Percentiles rank a stretch among this genome's conserved stretches.
These are phyloP conservation scores for Malacosoma neustria DNA, from an alignment of 2,888 invertebrate species.

Conservation along the genomic window DNA sequence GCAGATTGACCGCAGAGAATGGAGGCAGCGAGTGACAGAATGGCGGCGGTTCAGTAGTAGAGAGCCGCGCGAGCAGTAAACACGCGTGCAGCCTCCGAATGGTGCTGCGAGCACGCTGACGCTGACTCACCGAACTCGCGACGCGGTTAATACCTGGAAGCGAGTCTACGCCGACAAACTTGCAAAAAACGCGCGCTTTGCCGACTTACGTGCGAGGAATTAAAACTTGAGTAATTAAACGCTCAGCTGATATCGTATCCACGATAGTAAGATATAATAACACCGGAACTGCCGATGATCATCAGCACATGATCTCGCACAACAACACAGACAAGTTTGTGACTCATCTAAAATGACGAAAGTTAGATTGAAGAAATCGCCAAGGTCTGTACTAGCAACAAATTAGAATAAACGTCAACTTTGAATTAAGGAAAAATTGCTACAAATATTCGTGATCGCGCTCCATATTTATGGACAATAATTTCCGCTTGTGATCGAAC, in stretches of 20 bases:
- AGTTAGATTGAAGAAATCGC: constrained; percentile 63
- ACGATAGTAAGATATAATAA: constrained; percentile 21
- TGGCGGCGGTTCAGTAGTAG: constrained; percentile 70
- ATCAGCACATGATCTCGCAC: constrained; percentile 31
- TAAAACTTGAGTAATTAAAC: constrained; percentile 31
- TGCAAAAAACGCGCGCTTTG: constrained; percentile 16
- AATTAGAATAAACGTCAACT: constrained; percentile 30
- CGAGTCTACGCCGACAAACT: neutral
- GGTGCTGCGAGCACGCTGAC: constrained; percentile 12
- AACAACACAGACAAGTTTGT: constrained; percentile 30
- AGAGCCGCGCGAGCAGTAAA: constrained; percentile 53
- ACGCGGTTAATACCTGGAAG: constrained; percentile 38
- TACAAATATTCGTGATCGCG: constrained; percentile 29
- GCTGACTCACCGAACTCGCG: constrained; percentile 21
- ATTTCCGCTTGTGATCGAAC: neutral
- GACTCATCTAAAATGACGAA: constrained; percentile 72
- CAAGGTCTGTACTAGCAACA: constrained; percentile 36
- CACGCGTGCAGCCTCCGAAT: constrained; percentile 47
- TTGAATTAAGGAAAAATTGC: constrained; percentile 40
- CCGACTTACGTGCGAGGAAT: constrained; percentile 43
- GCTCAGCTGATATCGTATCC: constrained; percentile 48
- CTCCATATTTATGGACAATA: constrained; percentile 12
- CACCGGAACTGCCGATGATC: constrained; percentile 37
- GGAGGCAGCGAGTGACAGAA: constrained; percentile 74
- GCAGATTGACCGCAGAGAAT: constrained; percentile 76